A percentile compares a stretch with the other conserved stretches of the same genome.
These are phyloP conservation scores for Thamnaconus septentrionalis DNA, from an alignment of 2,113 vertebrate genomes.

Conservation along the genomic window DNA sequence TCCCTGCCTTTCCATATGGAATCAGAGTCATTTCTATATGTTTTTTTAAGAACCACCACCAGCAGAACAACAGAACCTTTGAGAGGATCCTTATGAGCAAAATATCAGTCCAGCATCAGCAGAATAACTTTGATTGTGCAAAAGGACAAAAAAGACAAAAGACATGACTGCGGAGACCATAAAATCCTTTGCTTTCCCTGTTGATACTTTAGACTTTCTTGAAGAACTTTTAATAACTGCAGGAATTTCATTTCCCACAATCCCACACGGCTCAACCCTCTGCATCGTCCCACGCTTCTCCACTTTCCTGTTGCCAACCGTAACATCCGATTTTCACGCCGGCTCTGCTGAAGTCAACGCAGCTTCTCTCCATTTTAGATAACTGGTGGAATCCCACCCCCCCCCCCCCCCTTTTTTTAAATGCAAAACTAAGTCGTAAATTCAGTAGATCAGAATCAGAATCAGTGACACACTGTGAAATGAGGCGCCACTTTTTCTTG, in stretches of 20 bases:
- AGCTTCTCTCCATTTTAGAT: too few species aligned
- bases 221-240: background rate
- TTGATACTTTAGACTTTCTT: background rate
- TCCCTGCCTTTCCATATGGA: slow-evolving; percentile 2
- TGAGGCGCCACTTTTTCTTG: too few species aligned
- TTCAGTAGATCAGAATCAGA: too few species aligned
- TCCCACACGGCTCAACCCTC: background rate
- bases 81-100: background rate
- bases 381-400: too few species aligned
- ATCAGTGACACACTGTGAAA: too few species aligned
- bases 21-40: background rate
- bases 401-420: too few species aligned
- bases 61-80: background rate
- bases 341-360: too few species aligned
- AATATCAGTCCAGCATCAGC: too few species aligned
- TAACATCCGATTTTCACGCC: background rate
- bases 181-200: background rate
- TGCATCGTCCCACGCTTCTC: background rate
- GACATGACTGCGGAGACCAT: background rate
- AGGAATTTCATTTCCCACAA: background rate
- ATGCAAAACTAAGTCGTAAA: too few species aligned
- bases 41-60: too few species aligned
- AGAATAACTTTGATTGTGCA: too few species aligned
- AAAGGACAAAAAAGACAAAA: too few species aligned
- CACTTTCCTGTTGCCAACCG: background rate